These are phyloP conservation scores for Hymenochirus boettgeri DNA, from an alignment of 2,113 vertebrate genomes.

Conservation along the genomic window DNA sequence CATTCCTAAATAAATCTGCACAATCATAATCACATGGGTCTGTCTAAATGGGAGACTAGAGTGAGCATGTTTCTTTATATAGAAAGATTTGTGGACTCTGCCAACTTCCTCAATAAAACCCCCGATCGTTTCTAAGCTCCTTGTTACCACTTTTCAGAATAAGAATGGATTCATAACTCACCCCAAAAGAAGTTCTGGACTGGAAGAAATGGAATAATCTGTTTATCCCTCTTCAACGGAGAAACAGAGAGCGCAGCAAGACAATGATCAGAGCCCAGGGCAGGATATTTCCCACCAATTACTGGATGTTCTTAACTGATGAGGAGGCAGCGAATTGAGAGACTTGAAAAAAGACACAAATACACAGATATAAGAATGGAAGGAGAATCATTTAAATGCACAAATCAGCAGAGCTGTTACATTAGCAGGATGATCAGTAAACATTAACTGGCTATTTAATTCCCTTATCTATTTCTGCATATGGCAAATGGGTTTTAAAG, in stretches of 20 bases:
- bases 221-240: neutral
- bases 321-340: neutral
- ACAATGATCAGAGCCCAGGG: neutral
- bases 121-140: too few species aligned
- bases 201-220: neutral
- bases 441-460: neutral
- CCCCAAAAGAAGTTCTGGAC: neutral
- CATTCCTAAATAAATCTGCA: too few species aligned
- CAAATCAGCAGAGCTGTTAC: neutral
- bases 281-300: neutral
- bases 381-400: neutral
- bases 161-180: neutral
- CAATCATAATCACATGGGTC: too few species aligned
- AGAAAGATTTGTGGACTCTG: too few species aligned
- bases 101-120: too few species aligned
- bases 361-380: neutral
- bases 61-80: too few species aligned
- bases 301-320: too few species aligned
- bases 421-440: neutral
- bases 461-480: constrained; percentile 5
- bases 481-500: constrained; percentile 3
- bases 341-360: neutral
- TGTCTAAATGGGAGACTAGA: too few species aligned
- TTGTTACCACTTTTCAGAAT: too few species aligned
- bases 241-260: constrained; percentile 1